A percentile compares a stretch with the other conserved stretches of the same genome.
phyloP scores from a whole-genome alignment of 2,797 vertebrate genomes.

The Tangara arthus region DNA sequence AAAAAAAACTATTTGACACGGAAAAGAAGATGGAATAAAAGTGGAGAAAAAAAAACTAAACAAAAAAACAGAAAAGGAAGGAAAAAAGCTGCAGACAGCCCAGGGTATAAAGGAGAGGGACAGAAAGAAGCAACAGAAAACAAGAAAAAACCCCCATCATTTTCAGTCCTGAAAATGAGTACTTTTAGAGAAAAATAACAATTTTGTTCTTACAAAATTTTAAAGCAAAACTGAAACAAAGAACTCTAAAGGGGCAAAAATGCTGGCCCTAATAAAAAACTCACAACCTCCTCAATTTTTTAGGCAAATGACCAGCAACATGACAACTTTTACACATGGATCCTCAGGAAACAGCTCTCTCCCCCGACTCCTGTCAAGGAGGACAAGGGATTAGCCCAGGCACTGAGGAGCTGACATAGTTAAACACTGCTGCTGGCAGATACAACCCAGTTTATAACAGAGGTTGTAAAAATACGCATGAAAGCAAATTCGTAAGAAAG shows the following conservation, averaged over 20 bases:
- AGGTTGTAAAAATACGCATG: slow-evolving; percentile 36
- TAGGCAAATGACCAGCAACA: slow-evolving; percentile 1
- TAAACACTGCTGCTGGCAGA: slow-evolving; percentile 56
- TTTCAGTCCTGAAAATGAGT: neutral
- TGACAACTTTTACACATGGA: neutral
- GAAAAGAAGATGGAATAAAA: neutral
- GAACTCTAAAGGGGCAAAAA: neutral
- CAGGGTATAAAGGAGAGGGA: neutral
- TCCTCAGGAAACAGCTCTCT: slow-evolving; percentile 13
- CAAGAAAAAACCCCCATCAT: accelerated
- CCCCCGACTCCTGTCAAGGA: neutral
- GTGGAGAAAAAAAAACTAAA: neutral
- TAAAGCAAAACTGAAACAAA: neutral
- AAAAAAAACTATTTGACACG: neutral
- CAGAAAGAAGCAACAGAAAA: neutral
- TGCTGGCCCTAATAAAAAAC: neutral
- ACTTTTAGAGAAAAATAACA: neutral
- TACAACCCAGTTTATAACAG: slow-evolving; percentile 38
- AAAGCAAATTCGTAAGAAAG: slow-evolving; percentile 53
- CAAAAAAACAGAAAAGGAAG: neutral
- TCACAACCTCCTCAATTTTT: neutral
- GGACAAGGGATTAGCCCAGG: slow-evolving; percentile 44
- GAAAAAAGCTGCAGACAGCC: neutral
- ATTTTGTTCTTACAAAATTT: neutral
- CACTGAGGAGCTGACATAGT: slow-evolving; percentile 48